Conservation (phyloP, 2,797 vertebrate genomes). For the Capromys pilorides region DNA sequence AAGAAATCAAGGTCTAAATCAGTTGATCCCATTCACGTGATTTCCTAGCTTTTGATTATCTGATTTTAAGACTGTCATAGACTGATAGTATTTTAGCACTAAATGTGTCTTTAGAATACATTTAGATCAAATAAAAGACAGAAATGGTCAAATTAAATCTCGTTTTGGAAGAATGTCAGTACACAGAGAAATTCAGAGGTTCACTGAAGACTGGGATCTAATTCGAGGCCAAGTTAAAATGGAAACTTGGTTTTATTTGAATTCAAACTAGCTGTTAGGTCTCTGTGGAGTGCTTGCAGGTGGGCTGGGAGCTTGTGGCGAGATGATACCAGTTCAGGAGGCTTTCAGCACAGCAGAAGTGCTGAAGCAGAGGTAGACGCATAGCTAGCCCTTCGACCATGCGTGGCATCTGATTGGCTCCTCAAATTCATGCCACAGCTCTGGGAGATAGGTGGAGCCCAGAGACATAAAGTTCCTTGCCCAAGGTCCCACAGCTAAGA, state of each 20-base stretch:
- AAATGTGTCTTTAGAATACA: not conserved
- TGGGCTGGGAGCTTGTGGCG: not conserved
- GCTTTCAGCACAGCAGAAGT: not conserved
- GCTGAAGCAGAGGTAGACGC: not conserved
- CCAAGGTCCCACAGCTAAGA: not conserved
- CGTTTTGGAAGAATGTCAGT: not conserved
- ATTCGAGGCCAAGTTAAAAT: not conserved
- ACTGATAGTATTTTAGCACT: not conserved
- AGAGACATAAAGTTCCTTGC: not conserved
- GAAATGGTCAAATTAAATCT: not conserved
- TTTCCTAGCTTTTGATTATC: not conserved
- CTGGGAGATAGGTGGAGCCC: not conserved
- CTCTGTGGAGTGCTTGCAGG: not conserved
- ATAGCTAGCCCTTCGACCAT: not conserved
- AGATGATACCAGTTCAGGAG: not conserved
- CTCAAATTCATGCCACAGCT: not conserved
- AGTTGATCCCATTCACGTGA: not conserved
- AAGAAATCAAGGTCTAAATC: not conserved
- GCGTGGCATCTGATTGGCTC: not conserved
- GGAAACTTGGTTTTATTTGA: slow-evolving; percentile 31
- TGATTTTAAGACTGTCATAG: not conserved
- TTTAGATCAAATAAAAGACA: not conserved
- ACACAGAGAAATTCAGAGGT: not conserved
- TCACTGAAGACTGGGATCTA: not conserved
- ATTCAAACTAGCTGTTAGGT: not conserved